Evolutionary conservation across 2,797 vertebrate species (phyloP).

Genomic region (Calcarius lapponicus): DNA sequence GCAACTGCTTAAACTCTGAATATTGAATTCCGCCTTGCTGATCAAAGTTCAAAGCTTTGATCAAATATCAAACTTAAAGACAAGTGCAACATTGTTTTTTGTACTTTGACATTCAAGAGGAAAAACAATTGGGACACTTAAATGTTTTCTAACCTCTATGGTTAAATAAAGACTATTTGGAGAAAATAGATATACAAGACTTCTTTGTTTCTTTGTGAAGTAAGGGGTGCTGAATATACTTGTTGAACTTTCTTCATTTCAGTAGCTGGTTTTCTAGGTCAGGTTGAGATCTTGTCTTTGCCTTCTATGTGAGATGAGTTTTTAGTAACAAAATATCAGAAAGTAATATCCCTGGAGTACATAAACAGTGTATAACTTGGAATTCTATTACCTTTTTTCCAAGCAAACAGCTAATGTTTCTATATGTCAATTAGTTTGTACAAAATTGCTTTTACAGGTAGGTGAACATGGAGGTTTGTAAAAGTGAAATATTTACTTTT

Average conservation of each 20-base stretch:
- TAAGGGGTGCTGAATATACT: not conserved
- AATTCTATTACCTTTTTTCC: not conserved
- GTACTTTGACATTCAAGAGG: not conserved
- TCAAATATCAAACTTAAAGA: not conserved
- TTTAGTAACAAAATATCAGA: not conserved
- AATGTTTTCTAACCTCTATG: not conserved
- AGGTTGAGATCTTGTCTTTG: not conserved
- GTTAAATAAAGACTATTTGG: not conserved
- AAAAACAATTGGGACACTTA: not conserved
- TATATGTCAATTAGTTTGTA: not conserved
- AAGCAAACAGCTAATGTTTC: not conserved
- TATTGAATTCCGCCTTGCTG: not conserved
- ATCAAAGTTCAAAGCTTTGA: not conserved
- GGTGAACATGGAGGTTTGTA: not conserved
- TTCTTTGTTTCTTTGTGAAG: not conserved
- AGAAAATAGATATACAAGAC: not conserved
- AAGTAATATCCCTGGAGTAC: not conserved
- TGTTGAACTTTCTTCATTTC: not conserved
- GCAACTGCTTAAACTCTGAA: not conserved
- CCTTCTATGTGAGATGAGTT: not conserved
- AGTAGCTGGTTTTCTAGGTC: not conserved
- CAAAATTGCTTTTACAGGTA: not conserved
- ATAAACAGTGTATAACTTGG: not conserved
- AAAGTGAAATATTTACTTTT: not conserved
- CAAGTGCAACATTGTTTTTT: not conserved